phyloP scores from a whole-genome alignment of 2,888 invertebrate species.

The Cylloceria caligata region DNA sequence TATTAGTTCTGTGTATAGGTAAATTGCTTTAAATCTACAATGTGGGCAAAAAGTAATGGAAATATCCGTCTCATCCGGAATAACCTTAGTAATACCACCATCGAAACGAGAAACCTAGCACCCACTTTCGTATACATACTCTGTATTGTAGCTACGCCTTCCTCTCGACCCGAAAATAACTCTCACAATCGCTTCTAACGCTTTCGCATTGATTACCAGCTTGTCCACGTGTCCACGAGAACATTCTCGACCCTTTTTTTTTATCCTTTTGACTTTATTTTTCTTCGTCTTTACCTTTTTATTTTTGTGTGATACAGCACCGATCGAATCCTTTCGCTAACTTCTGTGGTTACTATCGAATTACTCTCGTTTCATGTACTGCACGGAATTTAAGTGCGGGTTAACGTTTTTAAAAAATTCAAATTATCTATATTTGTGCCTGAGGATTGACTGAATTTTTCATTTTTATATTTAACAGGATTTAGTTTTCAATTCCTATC shows the following conservation, averaged over 20 bases:
- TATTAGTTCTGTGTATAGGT: too few relatives aligned
- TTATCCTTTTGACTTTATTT: background rate
- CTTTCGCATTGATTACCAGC: constrained; percentile 56
- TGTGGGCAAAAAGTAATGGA: background rate
- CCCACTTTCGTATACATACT: constrained; percentile 1
- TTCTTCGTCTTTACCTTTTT: constrained; percentile 20
- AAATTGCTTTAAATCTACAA: too few relatives aligned
- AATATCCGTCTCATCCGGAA: background rate
- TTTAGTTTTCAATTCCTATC: background rate
- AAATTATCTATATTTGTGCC: background rate
- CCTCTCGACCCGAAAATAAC: constrained; percentile 18
- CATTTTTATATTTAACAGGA: background rate
- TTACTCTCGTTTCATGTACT: background rate
- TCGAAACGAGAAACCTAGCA: constrained; percentile 24
- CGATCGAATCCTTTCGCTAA: constrained; percentile 5
- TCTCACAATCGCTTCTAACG: constrained; percentile 48
- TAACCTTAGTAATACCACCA: background rate
- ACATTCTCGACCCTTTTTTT: constrained; percentile 23
- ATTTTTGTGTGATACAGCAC: background rate
- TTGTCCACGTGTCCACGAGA: background rate
- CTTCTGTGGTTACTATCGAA: constrained; percentile 23
- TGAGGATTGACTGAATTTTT: background rate
- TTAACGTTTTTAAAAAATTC: background rate
- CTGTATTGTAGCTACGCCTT: constrained; percentile 19
- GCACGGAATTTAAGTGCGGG: background rate